Evolutionary conservation across 2,797 vertebrate genomes (phyloP).

Genomic region (Centropyge bicolor): DNA sequence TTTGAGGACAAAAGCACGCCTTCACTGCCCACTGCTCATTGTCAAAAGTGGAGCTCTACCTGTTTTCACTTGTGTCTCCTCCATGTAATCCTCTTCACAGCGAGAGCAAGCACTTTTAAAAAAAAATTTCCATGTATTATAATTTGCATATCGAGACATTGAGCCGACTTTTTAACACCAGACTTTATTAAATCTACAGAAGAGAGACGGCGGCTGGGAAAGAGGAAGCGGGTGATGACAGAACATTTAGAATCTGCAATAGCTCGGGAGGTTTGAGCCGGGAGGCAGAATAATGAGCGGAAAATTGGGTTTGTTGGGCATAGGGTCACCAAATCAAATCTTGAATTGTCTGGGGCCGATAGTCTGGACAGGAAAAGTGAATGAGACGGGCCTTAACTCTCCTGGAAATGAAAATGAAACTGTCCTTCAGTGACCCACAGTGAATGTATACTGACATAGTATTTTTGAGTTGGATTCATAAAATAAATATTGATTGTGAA

Average conservation of each 20-base stretch:
- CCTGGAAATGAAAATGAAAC: not conserved
- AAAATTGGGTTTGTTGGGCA: constrained; percentile 25
- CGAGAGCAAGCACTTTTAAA: not conserved
- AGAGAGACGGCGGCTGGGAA: not conserved
- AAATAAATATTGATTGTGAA: not conserved
- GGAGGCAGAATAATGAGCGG: constrained; percentile 8
- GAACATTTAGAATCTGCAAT: constrained; percentile 14
- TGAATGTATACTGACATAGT: not conserved
- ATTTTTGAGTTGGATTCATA: not conserved
- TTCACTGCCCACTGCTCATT: not conserved
- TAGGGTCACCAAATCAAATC: constrained; percentile 19
- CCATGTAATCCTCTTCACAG: not conserved
- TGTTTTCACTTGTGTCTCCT: not conserved
- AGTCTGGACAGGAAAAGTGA: constrained; percentile 10
- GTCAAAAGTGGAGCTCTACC: not conserved
- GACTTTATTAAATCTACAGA: constrained; percentile 6
- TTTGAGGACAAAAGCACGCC: not conserved
- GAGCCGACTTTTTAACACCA: not conserved
- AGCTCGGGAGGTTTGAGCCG: constrained; percentile 23
- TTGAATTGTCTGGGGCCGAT: not conserved
- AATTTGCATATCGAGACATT: not conserved
- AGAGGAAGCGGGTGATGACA: not conserved
- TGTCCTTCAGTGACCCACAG: not conserved
- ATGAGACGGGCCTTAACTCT: not conserved
- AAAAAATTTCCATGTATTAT: not conserved